Base-by-base conservation (phyloP, 2,888 invertebrate species). In the Drosophila mettleri region DNA sequence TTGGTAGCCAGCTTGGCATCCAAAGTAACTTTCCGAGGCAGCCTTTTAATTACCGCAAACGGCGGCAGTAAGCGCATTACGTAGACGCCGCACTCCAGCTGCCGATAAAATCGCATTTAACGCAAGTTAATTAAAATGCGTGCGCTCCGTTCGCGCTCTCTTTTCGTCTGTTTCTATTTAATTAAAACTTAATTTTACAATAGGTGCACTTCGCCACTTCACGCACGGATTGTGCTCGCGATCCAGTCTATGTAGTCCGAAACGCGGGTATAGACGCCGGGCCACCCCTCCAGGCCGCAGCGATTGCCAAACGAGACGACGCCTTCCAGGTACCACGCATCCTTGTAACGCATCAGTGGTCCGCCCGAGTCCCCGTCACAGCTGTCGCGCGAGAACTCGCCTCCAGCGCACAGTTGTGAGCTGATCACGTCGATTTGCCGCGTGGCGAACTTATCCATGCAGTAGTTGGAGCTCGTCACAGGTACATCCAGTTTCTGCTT, bases 221-320 rank as follows among this genome's bases (percentile, higher is more conserved):
- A 93, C 4, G 93, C 90, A 45, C 83, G 89, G 14, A 93, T 92
- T 91, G 91, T 92, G 34, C 93, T 92, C 48, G 94, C 86, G 79
- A 96, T 95, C 96, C 96, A 96, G 64, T 94, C 93, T 57, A 95
- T 89, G 84, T 94, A 96, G 14, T 93, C 92, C 0, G 94, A 91
- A 1, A 96, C 94, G 39, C 93, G 93, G 0, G 95, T 96, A 89
- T 96, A 96, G 3, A 96, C 94, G 0, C 95, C 96, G 0, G 96
- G 96, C 93, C 94, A 94, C 1, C 93, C 94, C n/a, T 93, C 92
- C 12, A 92, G 85, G 10, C 92, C 92, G 36, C 92, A 92, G 3
- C 89, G 87, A 45, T 93, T 93, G 38, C 94, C 94, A 80, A 93
- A 93, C 0, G 94, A 94, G 0, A 94, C 93, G 38, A 94, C 85